Base-by-base conservation (phyloP, 1,140 invertebrate genomes). In the Amphibalanus amphitrite region DNA sequence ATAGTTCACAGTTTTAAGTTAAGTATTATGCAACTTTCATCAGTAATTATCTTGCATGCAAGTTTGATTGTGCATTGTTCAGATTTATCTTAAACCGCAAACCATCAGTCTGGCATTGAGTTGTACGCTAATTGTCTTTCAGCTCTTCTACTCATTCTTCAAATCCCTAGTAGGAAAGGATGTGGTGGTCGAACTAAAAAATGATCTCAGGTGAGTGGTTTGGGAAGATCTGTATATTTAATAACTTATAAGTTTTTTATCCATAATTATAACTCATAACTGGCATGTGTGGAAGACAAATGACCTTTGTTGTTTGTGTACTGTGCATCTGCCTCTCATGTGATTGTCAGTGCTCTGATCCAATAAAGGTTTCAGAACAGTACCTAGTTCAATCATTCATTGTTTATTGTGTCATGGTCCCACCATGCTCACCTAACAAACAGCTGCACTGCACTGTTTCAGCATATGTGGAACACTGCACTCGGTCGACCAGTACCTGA, bases 91-190 rank as follows among this genome's bases (percentile, higher is more conserved):
- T n/a, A n/a, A n/a, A n/a, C n/a, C n/a, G n/a, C n/a, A n/a, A n/a
- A n/a, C n/a, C n/a, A n/a, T n/a, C n/a, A n/a, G n/a, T n/a, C n/a
- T n/a, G n/a, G n/a, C n/a, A n/a, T n/a, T n/a, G n/a, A n/a, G 38
- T 70, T 72, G 69, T 30, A 69, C 69, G 73, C 72, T 8, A 8
- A 38, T 38, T 59, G 1, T 72, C 70, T 79, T 83, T 70, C 78
- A 89, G 91, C 82, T 99, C 69, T 99, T 99, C 81, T 99, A 98
- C 80, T 99, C 97, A 29, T 99, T 99, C 82, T 99, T 99, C 83
- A 99, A 99, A 80, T 98, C 96, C 0, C 82, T 99, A 1, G 93
- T 99, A 69, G 97, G 97, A 0, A 98, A 98, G 80, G 97, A 99
- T 81, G 96, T 99, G 0, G 93, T 99, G 0, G 95, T 99, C 0